These are phyloP conservation scores for Patella ulyssiponensis DNA, from an alignment of 2,888 invertebrate species.

Conservation along the genomic window DNA sequence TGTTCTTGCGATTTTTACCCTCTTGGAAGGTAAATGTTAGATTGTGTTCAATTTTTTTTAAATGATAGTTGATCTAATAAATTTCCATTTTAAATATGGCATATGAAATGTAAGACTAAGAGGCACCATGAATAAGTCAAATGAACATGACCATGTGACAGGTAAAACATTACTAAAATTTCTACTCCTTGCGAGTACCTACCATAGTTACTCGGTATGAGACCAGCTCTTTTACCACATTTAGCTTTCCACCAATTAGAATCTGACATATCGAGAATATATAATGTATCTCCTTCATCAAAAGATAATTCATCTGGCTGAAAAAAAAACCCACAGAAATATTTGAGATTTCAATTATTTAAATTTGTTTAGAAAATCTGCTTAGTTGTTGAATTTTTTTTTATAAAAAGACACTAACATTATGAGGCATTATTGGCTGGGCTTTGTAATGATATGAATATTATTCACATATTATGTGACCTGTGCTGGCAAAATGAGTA, in stretches of 20 bases:
- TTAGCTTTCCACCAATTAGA: constrained; percentile 77
- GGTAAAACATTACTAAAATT: no score
- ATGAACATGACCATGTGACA: no score
- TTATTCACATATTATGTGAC: no score
- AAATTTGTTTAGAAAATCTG: background rate
- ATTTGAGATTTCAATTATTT: background rate
- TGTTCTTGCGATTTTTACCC: no score
- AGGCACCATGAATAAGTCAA: no score
- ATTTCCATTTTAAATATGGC: no score
- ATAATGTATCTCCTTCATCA: constrained; percentile 79
- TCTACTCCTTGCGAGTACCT: constrained; percentile 30
- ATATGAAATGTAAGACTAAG: no score
- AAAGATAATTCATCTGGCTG: constrained; percentile 77
- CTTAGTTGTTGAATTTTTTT: background rate
- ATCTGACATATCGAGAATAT: constrained; percentile 75
- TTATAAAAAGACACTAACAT: constrained; percentile 2
- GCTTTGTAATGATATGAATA: background rate
- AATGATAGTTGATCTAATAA: no score
- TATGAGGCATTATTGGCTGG: background rate
- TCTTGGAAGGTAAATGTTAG: no score
- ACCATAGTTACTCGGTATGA: constrained; percentile 79
- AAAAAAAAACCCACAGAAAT: constrained; percentile 7
- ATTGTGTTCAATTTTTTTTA: no score
- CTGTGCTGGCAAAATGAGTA: no score
- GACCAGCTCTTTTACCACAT: constrained; percentile 75